Percentiles rank a stretch among this genome's conserved stretches.
These are phyloP conservation scores for Gambelia wislizenii DNA, from an alignment of 2,797 vertebrate genomes.

Conservation along the genomic window DNA sequence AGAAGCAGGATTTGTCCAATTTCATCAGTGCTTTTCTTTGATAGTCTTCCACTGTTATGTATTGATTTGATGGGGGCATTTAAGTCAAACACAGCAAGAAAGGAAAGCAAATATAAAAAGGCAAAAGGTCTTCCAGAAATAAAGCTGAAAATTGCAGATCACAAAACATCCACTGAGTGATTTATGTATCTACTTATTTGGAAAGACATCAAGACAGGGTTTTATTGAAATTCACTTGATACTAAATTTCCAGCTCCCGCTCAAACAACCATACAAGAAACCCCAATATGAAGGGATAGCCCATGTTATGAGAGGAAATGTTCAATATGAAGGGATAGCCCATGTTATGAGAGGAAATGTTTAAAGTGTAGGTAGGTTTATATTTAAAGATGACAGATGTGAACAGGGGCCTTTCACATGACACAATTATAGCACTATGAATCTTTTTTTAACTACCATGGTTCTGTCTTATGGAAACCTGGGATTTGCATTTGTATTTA, in stretches of 20 bases:
- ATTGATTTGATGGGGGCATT: neutral
- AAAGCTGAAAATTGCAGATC: neutral
- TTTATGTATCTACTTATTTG: neutral
- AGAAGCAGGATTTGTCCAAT: neutral
- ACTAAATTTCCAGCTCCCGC: slow-evolving; percentile 17
- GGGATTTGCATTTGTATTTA: no score
- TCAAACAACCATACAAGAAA: slow-evolving; percentile 12
- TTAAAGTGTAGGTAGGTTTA: no score
- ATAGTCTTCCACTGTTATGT: neutral
- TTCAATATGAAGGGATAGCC: no score
- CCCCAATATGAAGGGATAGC: no score
- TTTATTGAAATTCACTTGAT: neutral
- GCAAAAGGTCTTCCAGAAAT: neutral
- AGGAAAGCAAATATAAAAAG: neutral
- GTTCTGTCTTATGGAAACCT: no score
- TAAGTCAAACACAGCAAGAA: neutral
- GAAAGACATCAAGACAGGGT: neutral
- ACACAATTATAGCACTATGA: no score
- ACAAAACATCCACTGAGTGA: neutral
- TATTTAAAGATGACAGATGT: no score
- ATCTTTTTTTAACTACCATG: no score
- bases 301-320: slow-evolving; percentile 19
- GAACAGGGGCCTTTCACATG: no score
- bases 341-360: slow-evolving; percentile 17
- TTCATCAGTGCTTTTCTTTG: neutral